Base-by-base conservation (phyloP, 2,113 vertebrate species). In the Xiphophorus couchianus region DNA sequence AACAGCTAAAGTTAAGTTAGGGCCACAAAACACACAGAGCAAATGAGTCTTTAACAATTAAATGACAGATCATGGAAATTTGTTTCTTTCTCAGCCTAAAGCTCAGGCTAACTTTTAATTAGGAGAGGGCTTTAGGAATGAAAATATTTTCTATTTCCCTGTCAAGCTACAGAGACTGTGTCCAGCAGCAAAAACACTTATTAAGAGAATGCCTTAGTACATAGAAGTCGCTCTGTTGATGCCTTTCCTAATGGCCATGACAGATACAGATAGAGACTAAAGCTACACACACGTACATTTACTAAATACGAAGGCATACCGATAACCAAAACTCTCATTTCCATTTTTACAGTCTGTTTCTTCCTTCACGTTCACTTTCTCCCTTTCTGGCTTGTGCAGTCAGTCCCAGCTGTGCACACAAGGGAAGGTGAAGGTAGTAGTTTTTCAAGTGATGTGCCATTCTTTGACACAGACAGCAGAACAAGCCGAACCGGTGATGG, bases 121-220 rank as follows among this genome's bases (percentile, higher is more conserved):
- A 90, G 84, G 71, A 65, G 63, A 72, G 62, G n/a, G 54, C 44
- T 82, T 74, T n/a, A 81, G 74, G 79, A 27, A 74, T 39, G 35
- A 84, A 88, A 84, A 84, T 90, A 80, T 90, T 90, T 92, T 93
- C 92, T 82, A 51, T 70, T 69, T 63, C 48, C 78, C 74, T 54
- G 80, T 81, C 73, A 73, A 65, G 77, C 79, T 69, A 76, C 71
- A 51, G 77, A 86, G 84, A 92, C 82, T 85, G 70, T 69, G 83
- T 82, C 87, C 84, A 78, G 84, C 82, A 71, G 83, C 81, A 83
- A 77, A 72, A 89, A 79, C 42, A 78, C 77, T 88, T 92, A 92
- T 93, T 88, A 91, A 87, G 62, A 71, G 80, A 84, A 83, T 70
- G 62, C 54, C 77, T 80, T 64, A 71, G 33, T 78, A 58, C 31